Base-by-base conservation (phyloP, 2,797 vertebrate genomes). In the Balearica regulorum region DNA sequence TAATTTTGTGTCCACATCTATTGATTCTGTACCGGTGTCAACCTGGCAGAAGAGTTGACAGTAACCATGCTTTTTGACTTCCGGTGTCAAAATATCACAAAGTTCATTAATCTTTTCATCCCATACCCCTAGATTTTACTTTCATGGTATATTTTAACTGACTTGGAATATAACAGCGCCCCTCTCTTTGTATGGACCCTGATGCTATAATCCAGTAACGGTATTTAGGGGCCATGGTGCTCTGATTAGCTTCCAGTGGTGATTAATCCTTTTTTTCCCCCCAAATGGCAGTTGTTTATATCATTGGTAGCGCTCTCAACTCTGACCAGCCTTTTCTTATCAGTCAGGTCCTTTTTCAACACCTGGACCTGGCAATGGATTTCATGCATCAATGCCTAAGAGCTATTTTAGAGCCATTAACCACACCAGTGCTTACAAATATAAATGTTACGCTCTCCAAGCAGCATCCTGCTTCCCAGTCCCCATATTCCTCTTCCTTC, bases 331-430 rank as follows among this genome's bases (percentile, higher is more conserved):
- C 62, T 91, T 95, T 94, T 85, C 82, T 97, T 96, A 96, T 96
- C 96, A 91, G 83, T 75, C 89, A 83, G 86, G 68, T 77, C 93
- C 84, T 96, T 94, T 96, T 94, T 95, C 87, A 93, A 82, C 95
- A 95, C 94, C 93, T 95, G 92, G 95, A 96, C 65, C 90, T 95
- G 87, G 82, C 93, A 93, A 73, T 86, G 92, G 91, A 93, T 97
- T 97, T 96, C 84, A 88, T 94, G 92, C 93, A 93, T 92, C 84
- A 86, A 14, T 88, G 87, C 72, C 82, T 89, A 65, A 94, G 78
- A 96, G 89, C 61, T 97, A 81, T 96, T 92, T 96, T 79, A 61
- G 54, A 88, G 76, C 78, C 89, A 94, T 91, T 94, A 96, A 80
- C 68, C 31, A 87, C 46, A 65, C 16, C 4, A 33, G 48, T 54